Base-by-base conservation (phyloP, 2,888 invertebrate genomes). In the Aproaerema taeniolella region DNA sequence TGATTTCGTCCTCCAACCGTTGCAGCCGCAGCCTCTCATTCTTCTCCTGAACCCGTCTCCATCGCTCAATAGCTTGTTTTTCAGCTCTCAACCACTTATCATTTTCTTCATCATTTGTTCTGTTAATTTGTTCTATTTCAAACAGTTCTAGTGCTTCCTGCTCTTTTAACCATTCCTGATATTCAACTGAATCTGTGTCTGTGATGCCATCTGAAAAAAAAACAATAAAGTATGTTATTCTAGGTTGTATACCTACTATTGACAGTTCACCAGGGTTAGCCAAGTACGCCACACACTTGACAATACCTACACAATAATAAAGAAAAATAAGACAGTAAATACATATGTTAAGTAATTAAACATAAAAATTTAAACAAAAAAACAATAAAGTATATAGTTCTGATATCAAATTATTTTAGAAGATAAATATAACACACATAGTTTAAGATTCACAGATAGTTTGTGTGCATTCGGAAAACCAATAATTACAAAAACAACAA, bases 51-150 rank as follows among this genome's bases (percentile, higher is more conserved):
- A 91, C 61, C 55, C 89, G 77, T 15, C 73, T 67, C 89, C 93
- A 95, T 51, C 90, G 88, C 49, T 87, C 77, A 46, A 91, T 89
- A 0, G 92, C 90, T 50, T 87, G 67, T 45, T 83, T 74, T 73
- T 95, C 95, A 11, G 89, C 89, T 52, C 88, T 80, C 14, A 91
- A 49, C 94, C 94, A 95, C 50, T 88, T 86, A 38, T 83, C 76
- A 64, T 94, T 89, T 52, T 88, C 88, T 57, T 88, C 78, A 28
- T 76, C 68, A 50, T 88, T 89, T 38, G 86, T 72, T 36, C 81
- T 72, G 59, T 88, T 77, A 53, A 91, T 90, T 47, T 88, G 88
- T 59, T 88, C 77, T 42, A 76, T 67, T 55, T 87, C 77, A 55
- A 89, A 85, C 39, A 72, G 57, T 48, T 91, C 89, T 0, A 89